These are phyloP conservation scores for Saturnia pavonia DNA, from an alignment of 2,888 invertebrate species.

Conservation along the genomic window DNA sequence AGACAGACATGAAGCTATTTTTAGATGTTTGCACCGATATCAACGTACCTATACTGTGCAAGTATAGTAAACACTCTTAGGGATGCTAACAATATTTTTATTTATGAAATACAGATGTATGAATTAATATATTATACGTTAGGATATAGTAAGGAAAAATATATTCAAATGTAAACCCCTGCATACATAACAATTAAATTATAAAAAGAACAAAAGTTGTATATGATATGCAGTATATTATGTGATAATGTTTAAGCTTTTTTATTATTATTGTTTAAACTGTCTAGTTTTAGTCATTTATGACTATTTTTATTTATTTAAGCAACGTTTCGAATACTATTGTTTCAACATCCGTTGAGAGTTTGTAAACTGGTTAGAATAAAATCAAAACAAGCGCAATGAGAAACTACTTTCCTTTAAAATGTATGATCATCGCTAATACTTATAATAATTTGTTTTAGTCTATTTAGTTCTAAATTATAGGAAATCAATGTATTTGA, in stretches of 20 bases:
- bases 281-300: background rate
- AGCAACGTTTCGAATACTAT: background rate
- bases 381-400: background rate
- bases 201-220: background rate
- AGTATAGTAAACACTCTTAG: background rate
- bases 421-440: background rate
- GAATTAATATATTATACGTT: background rate
- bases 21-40: background rate
- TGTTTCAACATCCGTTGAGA: too few relatives aligned
- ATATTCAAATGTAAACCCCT: background rate
- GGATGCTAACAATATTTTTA: background rate
- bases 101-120: background rate
- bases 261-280: background rate
- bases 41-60: background rate
- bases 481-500: background rate
- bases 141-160: background rate
- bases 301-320: background rate
- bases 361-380: background rate
- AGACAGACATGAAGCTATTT: conserved; percentile 29
- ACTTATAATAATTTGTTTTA: background rate
- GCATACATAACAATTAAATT: background rate
- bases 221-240: too few relatives aligned
- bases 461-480: background rate
- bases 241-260: too few relatives aligned
- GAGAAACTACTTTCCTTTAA: background rate